Evolutionary conservation across 2,113 vertebrate genomes (phyloP), one percentile per base, ranked within the genome.

Genomic region (Neodontobutis hainanensis): DNA sequence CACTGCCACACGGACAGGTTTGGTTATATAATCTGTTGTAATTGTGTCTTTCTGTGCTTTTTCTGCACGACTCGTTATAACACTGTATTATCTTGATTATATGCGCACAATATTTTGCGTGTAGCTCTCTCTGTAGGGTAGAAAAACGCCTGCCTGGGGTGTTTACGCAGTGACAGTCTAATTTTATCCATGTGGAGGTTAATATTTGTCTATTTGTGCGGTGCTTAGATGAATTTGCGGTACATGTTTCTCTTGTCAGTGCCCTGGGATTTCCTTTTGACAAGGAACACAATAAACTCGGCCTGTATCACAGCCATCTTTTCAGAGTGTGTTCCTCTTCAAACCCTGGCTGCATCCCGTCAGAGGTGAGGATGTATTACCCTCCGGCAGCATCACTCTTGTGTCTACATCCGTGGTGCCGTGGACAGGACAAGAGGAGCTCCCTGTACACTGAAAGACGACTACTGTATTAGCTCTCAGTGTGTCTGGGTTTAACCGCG

Each of bases 241-340:
- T n/a, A 15, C n/a, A 55, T 34, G 34, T 38, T 55, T 35, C 34
- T 8, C 14, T 3, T 38, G 32, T 15, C 52, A 38, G 6, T 36
- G 52, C 11, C 35, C 52, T 8, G 6, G 4, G 34, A 55, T n/a
- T 32, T 14, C 5, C 36, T 8, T 34, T 36, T 14, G 4, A 9
- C 8, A 3, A 36, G 34, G 11, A 34, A 6, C 14, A 14, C n/a
- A 6, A 36, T 55, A 38, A 55, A n/a, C 35, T 34, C 34, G 52
- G 52, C 52, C 52, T 55, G 51, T 55, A 55, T 36, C 52, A 38
- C 52, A 55, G 52, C 52, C 52, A 55, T 55, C 34, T 55, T 55
- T 55, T 8, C 12, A 36, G 19, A 27, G 50, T 19, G 44, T 45
- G 44, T 11, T 46, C 16, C 15, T 50, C 16, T 15, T 52, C 32